Conservation (phyloP, 2,797 vertebrate species). For the Apogon hyalosoma region DNA sequence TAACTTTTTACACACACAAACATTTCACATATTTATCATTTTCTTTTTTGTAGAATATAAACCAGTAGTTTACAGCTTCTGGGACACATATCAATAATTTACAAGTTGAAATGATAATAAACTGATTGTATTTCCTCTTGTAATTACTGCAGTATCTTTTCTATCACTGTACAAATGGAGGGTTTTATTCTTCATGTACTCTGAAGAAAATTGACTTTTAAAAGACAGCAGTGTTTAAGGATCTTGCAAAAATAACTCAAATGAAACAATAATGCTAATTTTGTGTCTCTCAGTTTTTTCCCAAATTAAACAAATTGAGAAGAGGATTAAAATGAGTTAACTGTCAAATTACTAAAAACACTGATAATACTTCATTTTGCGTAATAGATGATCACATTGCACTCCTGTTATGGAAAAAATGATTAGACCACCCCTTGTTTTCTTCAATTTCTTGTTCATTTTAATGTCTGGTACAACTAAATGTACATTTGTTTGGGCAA, state of each 20-base stretch:
- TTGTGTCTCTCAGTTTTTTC: neutral
- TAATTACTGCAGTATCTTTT: neutral
- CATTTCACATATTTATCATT: neutral
- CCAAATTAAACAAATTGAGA: too few relatives aligned
- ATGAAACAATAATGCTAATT: neutral
- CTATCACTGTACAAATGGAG: neutral
- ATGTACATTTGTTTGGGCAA: too few relatives aligned
- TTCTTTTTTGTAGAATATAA: constrained; percentile 7
- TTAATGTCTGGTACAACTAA: too few relatives aligned
- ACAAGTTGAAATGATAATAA: constrained; percentile 9
- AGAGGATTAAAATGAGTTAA: too few relatives aligned
- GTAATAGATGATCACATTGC: neutral
- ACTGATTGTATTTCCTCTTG: constrained; percentile 7
- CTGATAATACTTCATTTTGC: neutral
- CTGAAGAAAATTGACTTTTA: neutral
- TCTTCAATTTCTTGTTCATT: too few relatives aligned
- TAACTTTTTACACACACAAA: neutral
- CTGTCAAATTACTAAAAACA: neutral
- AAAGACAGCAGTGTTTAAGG: too few relatives aligned
- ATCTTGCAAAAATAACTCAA: neutral
- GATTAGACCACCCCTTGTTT: too few relatives aligned
- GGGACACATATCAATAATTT: neutral
- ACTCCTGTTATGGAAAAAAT: too few relatives aligned
- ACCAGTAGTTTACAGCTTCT: neutral
- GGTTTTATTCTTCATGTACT: neutral